These are phyloP conservation scores for Leptinotarsa texana DNA, from an alignment of 1,140 invertebrate genomes.

Conservation along the genomic window DNA sequence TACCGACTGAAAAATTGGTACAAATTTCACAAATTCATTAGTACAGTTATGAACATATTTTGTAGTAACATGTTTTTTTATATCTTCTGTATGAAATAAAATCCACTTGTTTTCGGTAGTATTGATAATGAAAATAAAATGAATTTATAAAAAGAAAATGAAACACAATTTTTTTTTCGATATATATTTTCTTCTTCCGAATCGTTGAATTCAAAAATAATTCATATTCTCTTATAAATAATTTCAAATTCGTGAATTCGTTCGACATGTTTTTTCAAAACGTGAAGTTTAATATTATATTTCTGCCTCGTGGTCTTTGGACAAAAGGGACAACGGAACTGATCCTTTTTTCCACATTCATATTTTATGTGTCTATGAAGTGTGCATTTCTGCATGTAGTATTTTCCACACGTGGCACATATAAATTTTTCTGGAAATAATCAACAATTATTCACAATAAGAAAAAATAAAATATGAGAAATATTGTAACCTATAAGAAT, in stretches of 20 bases:
- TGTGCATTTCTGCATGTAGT: slow-evolving; percentile 32
- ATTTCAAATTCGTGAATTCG: slow-evolving; percentile 25
- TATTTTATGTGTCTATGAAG: slow-evolving; percentile 60
- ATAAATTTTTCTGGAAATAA: slow-evolving; percentile 21
- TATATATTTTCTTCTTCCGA: no score
- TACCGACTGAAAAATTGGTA: background rate
- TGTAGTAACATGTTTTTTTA: no score
- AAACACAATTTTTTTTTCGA: no score
- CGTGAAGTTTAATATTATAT: slow-evolving; percentile 43
- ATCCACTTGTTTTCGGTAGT: no score
- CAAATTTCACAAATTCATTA: no score
- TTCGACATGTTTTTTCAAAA: slow-evolving; percentile 34
- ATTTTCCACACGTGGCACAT: slow-evolving; percentile 32
- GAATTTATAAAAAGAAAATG: no score
- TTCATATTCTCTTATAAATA: slow-evolving; percentile 22
- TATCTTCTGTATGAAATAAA: no score
- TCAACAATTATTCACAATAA: background rate
- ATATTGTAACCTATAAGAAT: no score
- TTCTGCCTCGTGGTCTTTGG: slow-evolving; percentile 48
- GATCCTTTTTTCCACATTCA: slow-evolving; percentile 65
- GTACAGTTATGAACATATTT: no score
- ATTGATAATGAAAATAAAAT: no score
- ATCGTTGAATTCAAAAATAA: background rate
- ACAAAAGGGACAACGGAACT: slow-evolving; percentile 55
- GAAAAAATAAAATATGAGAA: no score